phyloP scores from a whole-genome alignment of 1,140 invertebrate genomes.

The Trichonephila inaurata region DNA sequence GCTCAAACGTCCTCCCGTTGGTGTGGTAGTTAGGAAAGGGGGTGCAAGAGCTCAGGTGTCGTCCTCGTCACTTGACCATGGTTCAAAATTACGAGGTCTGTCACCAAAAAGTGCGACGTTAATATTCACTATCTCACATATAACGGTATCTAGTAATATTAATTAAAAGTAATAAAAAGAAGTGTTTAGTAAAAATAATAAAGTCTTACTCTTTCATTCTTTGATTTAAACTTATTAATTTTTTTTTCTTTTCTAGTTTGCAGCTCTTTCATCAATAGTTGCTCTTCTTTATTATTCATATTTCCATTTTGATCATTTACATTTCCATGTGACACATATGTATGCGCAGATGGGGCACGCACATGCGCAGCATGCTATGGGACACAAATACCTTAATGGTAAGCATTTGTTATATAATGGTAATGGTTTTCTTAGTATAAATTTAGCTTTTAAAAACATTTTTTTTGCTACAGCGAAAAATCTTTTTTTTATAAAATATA shows the following conservation, averaged over 20 bases:
- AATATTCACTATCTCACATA: too few relatives aligned
- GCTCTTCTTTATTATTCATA: constrained; percentile 81
- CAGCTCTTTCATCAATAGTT: constrained; percentile 78
- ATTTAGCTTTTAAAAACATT: background rate
- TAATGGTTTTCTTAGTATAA: too few relatives aligned
- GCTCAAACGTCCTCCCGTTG: too few relatives aligned
- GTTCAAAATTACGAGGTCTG: too few relatives aligned
- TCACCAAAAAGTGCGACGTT: too few relatives aligned
- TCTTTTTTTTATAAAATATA: background rate
- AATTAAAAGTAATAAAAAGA: too few relatives aligned
- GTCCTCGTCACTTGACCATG: too few relatives aligned
- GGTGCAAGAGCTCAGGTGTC: too few relatives aligned
- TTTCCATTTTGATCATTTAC: constrained; percentile 83
- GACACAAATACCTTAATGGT: constrained; percentile 83
- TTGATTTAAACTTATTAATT: background rate
- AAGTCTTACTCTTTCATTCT: too few relatives aligned
- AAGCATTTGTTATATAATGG: constrained; percentile 34
- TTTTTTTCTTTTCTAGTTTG: constrained; percentile 78
- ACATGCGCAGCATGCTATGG: constrained; percentile 83
- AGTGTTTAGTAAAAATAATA: too few relatives aligned
- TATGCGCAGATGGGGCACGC: constrained; percentile 83
- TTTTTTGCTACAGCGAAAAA: constrained; percentile 77
- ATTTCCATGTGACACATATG: constrained; percentile 82
- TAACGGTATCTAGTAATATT: too few relatives aligned
- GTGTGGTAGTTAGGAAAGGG: too few relatives aligned